Evolutionary conservation across 53 echinoderm and acorn worm genomes (phyloP).

Genomic region (Arbacia lixula): DNA sequence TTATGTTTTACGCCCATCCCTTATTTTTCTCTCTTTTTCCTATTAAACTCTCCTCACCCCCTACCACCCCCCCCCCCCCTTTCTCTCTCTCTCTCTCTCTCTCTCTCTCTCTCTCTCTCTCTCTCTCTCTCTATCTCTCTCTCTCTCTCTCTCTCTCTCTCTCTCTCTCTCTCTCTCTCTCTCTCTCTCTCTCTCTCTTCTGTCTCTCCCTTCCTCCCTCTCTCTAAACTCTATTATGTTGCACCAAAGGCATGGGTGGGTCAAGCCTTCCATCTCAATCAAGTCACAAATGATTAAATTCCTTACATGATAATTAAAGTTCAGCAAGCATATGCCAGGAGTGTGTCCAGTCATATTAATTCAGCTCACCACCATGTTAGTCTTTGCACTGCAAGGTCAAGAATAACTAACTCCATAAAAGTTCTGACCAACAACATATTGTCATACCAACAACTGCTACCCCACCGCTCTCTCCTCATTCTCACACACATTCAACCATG

Average conservation of each 20-base stretch:
- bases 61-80: too few species aligned
- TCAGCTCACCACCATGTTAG: too few species aligned
- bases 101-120: not conserved
- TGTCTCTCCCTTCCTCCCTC: not conserved
- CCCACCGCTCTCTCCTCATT: too few species aligned
- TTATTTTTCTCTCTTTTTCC: not conserved
- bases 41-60: not conserved
- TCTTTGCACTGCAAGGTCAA: too few species aligned
- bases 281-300: constrained; percentile 17
- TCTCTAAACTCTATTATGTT: not conserved
- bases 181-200: not conserved
- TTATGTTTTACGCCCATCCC: not conserved
- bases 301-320: constrained; percentile 1
- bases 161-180: not conserved
- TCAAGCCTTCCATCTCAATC: constrained; percentile 16
- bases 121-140: too few species aligned
- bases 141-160: not conserved
- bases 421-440: too few species aligned
- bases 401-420: too few species aligned
- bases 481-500: too few species aligned
- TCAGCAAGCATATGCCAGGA: too few species aligned
- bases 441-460: too few species aligned
- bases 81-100: not conserved
- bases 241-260: constrained; percentile 15
- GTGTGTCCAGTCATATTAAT: too few species aligned